Conservation (phyloP, 2,797 vertebrate genomes). For the Naso thynnoides region DNA sequence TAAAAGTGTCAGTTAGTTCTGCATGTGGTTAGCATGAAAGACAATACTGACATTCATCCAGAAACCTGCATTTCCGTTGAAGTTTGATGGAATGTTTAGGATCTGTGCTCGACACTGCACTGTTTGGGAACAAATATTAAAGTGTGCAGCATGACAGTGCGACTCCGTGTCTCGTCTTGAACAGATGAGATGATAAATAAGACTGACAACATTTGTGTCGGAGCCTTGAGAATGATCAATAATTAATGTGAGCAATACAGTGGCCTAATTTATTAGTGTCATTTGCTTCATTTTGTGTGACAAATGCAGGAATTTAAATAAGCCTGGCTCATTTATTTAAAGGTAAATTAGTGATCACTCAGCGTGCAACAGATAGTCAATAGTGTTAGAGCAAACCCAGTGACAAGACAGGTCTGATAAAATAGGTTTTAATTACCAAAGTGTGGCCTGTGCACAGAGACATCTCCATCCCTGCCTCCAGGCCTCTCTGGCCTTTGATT, state of each 20-base stretch:
- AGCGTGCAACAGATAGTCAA: constrained; percentile 86
- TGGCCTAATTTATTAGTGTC: constrained; percentile 29
- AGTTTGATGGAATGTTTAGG: constrained; percentile 46
- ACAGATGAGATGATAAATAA: neutral
- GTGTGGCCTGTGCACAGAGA: constrained; percentile 86
- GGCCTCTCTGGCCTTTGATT: constrained; percentile 92
- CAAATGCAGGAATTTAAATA: constrained; percentile 85
- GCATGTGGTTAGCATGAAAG: constrained; percentile 55
- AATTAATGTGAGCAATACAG: constrained; percentile 4
- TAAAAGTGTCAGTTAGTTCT: constrained; percentile 48
- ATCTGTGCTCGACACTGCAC: too few relatives aligned
- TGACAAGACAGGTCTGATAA: constrained; percentile 88
- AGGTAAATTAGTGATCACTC: constrained; percentile 90
- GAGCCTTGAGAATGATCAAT: constrained; percentile 3
- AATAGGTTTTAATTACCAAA: constrained; percentile 99
- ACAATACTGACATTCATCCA: constrained; percentile 31
- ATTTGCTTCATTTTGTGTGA: constrained; percentile 63
- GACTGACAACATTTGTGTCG: neutral
- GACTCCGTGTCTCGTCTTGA: too few relatives aligned
- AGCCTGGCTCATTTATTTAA: constrained; percentile 88
- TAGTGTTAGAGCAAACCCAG: constrained; percentile 86
- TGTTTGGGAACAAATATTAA: constrained; percentile 23
- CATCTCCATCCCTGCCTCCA: constrained; percentile 80
- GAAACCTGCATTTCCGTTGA: constrained; percentile 45
- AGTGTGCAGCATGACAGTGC: neutral